Evolutionary conservation across 2,888 invertebrate genomes (phyloP).

Genomic region (Melinaea menophilus): DNA sequence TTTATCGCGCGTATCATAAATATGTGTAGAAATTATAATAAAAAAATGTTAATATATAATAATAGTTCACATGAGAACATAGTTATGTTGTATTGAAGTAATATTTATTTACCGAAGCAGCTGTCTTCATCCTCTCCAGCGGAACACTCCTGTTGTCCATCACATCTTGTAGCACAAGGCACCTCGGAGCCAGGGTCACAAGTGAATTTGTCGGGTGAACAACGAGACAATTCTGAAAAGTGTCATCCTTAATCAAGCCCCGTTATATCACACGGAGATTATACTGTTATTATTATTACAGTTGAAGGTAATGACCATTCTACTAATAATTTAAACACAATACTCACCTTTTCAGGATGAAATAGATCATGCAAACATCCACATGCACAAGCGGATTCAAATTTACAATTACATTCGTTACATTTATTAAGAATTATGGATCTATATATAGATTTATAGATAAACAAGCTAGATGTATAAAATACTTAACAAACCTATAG

Average conservation of each 20-base stretch:
- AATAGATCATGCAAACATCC: no score
- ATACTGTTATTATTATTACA: no score
- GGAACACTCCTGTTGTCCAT: slow-evolving; percentile 72
- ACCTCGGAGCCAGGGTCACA: slow-evolving; percentile 44
- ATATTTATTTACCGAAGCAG: slow-evolving; percentile 58
- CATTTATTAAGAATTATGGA: no score
- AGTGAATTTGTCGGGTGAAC: slow-evolving; percentile 45
- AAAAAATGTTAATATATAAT: neutral
- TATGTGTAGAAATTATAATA: neutral
- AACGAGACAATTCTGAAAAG: slow-evolving; percentile 43
- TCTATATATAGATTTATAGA: no score
- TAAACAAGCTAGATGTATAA: neutral
- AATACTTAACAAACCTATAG: neutral
- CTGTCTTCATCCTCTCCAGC: slow-evolving; percentile 80
- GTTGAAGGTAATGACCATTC: no score
- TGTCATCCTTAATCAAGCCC: neutral
- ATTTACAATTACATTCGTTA: no score
- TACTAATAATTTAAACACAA: no score
- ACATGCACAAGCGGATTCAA: no score
- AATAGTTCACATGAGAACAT: neutral
- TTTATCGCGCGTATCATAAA: neutral
- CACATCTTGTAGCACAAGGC: slow-evolving; percentile 56
- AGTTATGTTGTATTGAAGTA: neutral
- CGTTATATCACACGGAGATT: no score
- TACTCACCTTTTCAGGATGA: no score